Percentiles rank a stretch among this genome's conserved stretches.
Evolutionary conservation across 2,888 invertebrate species (phyloP).

Genomic region (Coelopa pilipes): DNA sequence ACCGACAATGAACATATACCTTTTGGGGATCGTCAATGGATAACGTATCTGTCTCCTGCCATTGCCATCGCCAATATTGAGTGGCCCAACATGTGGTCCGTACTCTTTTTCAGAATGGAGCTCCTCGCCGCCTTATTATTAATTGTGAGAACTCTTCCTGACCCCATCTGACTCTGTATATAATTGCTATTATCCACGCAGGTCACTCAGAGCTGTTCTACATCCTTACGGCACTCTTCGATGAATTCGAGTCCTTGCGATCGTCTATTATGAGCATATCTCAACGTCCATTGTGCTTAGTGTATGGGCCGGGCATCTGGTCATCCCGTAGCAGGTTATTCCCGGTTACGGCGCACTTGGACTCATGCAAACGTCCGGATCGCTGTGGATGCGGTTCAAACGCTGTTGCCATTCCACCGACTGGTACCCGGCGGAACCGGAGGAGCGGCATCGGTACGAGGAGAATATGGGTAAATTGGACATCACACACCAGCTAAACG

Average conservation of each 20-base stretch:
- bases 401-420: constrained; percentile 59
- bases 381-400: constrained; percentile 52
- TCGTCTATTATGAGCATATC: too few species aligned
- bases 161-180: background rate
- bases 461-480: constrained; percentile 57
- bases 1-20: background rate
- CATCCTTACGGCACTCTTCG: constrained; percentile 56
- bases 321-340: constrained; percentile 54
- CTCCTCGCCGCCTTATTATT: constrained; percentile 78
- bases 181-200: constrained; percentile 34
- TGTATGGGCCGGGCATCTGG: constrained; percentile 41
- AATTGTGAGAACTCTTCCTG: constrained; percentile 72
- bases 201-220: constrained; percentile 56
- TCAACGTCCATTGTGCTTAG: too few species aligned
- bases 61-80: constrained; percentile 42
- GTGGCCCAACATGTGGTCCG: constrained; percentile 76
- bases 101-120: constrained; percentile 79
- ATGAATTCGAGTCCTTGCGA: constrained; percentile 56
- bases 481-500: too few species aligned
- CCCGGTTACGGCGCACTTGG: constrained; percentile 57
- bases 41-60: constrained; percentile 40
- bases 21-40: constrained; percentile 20
- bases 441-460: constrained; percentile 59
- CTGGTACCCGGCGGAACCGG: constrained; percentile 62
- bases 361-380: constrained; percentile 54